Conservation (phyloP, 2,113 vertebrate genomes). For the Aspidoscelis tigris region DNA sequence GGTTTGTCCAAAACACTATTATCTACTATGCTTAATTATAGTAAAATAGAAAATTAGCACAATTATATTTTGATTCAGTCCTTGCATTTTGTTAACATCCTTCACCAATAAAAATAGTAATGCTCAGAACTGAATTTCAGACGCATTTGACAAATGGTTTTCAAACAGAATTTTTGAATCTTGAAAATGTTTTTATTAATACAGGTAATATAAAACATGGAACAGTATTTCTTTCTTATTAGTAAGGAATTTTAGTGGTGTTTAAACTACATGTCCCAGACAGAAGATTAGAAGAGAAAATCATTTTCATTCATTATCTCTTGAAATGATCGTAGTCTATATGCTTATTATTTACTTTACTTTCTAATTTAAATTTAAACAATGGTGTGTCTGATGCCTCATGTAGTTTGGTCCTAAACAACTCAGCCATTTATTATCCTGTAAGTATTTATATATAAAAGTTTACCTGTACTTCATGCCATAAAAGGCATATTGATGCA, state of each 20-base stretch:
- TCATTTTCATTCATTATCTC: not conserved
- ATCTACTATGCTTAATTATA: not conserved
- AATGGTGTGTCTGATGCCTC: not conserved
- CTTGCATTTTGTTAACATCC: not conserved
- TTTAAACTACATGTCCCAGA: no score
- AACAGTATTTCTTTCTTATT: not conserved
- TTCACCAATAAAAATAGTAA: no score
- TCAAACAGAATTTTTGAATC: not conserved
- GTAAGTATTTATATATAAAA: no score
- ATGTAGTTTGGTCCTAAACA: not conserved
- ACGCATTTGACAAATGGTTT: not conserved
- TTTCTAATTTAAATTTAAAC: no score
- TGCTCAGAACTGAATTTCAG: not conserved
- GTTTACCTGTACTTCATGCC: no score
- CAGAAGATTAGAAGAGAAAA: not conserved
- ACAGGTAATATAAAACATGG: not conserved
- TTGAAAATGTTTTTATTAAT: not conserved
- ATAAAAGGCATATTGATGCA: no score
- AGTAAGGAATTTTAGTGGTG: not conserved
- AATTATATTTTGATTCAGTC: not conserved
- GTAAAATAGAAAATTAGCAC: not conserved
- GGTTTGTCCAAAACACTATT: not conserved
- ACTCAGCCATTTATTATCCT: not conserved
- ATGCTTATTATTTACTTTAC: not conserved
- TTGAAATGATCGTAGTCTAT: not conserved